Evolutionary conservation across 2,888 invertebrate genomes (phyloP).

Genomic region (Omphaloscelis lunosa): DNA sequence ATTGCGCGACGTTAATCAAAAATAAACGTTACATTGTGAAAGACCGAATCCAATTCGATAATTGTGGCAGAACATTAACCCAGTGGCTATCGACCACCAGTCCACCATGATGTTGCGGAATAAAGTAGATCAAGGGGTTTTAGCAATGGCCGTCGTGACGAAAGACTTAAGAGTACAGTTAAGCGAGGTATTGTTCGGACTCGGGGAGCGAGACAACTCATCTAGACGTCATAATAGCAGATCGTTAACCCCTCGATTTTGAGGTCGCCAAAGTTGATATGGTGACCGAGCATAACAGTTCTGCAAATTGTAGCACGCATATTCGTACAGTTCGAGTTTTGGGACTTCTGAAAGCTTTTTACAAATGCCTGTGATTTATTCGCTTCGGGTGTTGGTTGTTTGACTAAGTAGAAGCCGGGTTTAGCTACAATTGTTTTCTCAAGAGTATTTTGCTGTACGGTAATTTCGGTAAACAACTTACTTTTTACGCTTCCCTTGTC

Average conservation of each 20-base stretch:
- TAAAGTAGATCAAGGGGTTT: constrained; percentile 71
- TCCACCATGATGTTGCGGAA: constrained; percentile 67
- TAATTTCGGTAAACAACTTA: background rate
- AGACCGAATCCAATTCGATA: constrained; percentile 72
- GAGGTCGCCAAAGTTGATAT: constrained; percentile 70
- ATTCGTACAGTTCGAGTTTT: constrained; percentile 46
- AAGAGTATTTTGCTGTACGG: constrained; percentile 21
- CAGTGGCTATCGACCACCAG: constrained; percentile 65
- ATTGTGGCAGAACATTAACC: constrained; percentile 75
- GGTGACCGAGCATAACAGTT: constrained; percentile 70
- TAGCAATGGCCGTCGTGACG: constrained; percentile 73
- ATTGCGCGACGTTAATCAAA: constrained; percentile 65
- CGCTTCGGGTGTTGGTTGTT: constrained; percentile 43
- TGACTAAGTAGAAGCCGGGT: constrained; percentile 39
- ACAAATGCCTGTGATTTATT: constrained; percentile 62
- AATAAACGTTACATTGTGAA: constrained; percentile 69
- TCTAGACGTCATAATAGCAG: constrained; percentile 73
- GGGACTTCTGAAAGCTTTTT: constrained; percentile 53
- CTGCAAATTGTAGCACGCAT: constrained; percentile 46
- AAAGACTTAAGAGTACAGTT: constrained; percentile 76
- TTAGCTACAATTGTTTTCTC: constrained; percentile 48
- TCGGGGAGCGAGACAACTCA: constrained; percentile 73
- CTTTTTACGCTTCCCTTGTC: background rate
- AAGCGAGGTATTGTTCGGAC: constrained; percentile 77
- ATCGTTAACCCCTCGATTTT: constrained; percentile 77